Base-by-base conservation (phyloP, 2,888 invertebrate genomes). In the Drosophila robusta region DNA sequence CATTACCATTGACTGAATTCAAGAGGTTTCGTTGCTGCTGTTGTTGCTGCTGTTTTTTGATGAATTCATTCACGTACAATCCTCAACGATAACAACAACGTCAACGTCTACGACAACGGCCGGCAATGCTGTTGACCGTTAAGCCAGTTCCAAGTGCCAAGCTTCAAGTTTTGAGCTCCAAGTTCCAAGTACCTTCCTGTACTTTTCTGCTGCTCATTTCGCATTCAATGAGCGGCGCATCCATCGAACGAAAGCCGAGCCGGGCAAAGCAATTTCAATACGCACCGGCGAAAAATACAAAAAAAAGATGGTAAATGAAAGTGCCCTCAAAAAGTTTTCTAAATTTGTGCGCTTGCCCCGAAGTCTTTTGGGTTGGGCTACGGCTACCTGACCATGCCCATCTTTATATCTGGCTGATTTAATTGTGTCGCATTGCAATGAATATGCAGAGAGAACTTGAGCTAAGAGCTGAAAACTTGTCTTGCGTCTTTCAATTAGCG, bases 271-370 rank as follows among this genome's bases (percentile, higher is more conserved):
- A 80, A 83, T 88, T 88, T 80, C 83, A 83, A 88, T 88, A 88
- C 83, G 70, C 78, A 75, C 63, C 70, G 79, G 82, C 81, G 51
- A 80, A 79, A 80, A 76, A 67, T 47, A 57, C 68, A 65, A 50
- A 46, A 62, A 61, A 65, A 73, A 80, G 82, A 78, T 64, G 84
- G 84, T 75, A 86, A 89, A 89, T 83, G 89, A 90, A 89, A 90
- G 89, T 90, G 90, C 90, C 89, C 90, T 89, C 87, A 86, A 90
- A 89, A 89, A 80, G 76, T 77, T 86, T 89, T 89, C 74, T 90
- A 87, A 89, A 87, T 89, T 87, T 88, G 82, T 81, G 78, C 68
- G 73, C 74, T 71, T 58, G 63, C 56, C 45, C 16, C 62, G 51
- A 57, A 47, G 56, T 36, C 57, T 57, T 62, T 66, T 82, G 68